A percentile compares a stretch with the other conserved stretches of the same genome.
phyloP scores from a whole-genome alignment of 1,140 invertebrate genomes.

The Diachasmimorpha longicaudata region DNA sequence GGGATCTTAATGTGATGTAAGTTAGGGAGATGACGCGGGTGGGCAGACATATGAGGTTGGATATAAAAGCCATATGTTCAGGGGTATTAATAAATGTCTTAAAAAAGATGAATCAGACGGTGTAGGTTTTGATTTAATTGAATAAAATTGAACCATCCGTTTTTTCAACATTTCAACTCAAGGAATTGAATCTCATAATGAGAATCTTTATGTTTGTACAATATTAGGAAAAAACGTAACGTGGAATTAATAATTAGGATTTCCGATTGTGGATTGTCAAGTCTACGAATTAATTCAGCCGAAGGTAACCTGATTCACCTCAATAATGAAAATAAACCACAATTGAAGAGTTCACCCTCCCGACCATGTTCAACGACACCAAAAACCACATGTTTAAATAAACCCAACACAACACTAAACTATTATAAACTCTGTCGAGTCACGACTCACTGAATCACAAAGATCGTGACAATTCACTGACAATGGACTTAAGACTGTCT shows the following conservation, averaged over 20 bases:
- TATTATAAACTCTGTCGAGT: slow-evolving; percentile 19
- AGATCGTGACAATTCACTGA: slow-evolving; percentile 14
- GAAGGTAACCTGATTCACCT: background rate
- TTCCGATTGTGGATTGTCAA: no score
- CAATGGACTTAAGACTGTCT: slow-evolving; percentile 17
- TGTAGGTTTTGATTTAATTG: no score
- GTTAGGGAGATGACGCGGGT: background rate
- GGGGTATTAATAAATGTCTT: background rate
- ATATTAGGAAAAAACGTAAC: no score
- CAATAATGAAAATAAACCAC: background rate
- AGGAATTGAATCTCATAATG: no score
- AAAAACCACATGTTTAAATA: background rate
- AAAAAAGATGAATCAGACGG: no score
- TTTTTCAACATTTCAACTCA: no score
- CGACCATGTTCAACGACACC: background rate
- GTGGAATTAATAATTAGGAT: no score
- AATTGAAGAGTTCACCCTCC: background rate
- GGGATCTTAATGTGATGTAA: background rate
- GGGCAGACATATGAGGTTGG: background rate
- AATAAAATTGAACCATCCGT: background rate
- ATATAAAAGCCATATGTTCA: background rate
- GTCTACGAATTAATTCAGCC: background rate
- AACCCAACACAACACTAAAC: background rate
- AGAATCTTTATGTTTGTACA: no score
- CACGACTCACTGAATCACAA: slow-evolving; percentile 24